Conservation (phyloP, 2,888 invertebrate species). For the Tiphia femorata region DNA sequence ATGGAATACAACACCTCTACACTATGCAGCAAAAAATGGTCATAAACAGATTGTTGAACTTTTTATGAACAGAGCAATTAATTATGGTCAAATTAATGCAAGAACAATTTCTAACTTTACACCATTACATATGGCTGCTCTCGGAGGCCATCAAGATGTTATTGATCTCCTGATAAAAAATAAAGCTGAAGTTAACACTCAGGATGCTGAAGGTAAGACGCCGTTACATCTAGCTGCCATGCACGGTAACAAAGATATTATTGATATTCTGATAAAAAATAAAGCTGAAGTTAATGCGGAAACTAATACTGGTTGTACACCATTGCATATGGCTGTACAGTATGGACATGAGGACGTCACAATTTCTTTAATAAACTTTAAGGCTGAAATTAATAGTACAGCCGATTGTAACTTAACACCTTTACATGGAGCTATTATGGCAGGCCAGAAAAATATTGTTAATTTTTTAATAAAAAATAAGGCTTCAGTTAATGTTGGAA, state of each 20-base stretch:
- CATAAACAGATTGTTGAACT: constrained; percentile 4
- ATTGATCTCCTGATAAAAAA: constrained; percentile 3
- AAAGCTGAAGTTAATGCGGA: constrained; percentile 27
- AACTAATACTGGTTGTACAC: constrained; percentile 5
- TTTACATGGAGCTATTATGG: constrained; percentile 11
- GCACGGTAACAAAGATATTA: constrained; percentile 12
- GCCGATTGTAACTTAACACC: neutral
- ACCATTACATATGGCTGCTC: constrained; percentile 5
- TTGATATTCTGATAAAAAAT: constrained; percentile 16
- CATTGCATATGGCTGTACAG: constrained; percentile 13
- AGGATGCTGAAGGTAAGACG: constrained; percentile 8
- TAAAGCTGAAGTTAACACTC: constrained; percentile 20
- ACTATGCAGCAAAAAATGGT: constrained; percentile 21
- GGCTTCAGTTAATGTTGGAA: constrained; percentile 1
- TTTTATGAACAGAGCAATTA: constrained; percentile 16
- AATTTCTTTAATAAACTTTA: constrained; percentile 18
- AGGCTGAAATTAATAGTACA: constrained; percentile 23
- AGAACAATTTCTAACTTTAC: too few species aligned
- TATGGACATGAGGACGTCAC: constrained; percentile 9
- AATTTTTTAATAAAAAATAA: constrained; percentile 21
- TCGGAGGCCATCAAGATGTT: constrained; percentile 4
- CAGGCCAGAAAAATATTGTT: constrained; percentile 13
- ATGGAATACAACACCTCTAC: constrained; percentile 16
- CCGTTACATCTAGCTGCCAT: constrained; percentile 16
- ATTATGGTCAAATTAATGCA: constrained; percentile 7